These are phyloP conservation scores for Temnopleurus reevesii DNA, from an alignment of 53 echinoderm and acorn worm species.

Conservation along the genomic window DNA sequence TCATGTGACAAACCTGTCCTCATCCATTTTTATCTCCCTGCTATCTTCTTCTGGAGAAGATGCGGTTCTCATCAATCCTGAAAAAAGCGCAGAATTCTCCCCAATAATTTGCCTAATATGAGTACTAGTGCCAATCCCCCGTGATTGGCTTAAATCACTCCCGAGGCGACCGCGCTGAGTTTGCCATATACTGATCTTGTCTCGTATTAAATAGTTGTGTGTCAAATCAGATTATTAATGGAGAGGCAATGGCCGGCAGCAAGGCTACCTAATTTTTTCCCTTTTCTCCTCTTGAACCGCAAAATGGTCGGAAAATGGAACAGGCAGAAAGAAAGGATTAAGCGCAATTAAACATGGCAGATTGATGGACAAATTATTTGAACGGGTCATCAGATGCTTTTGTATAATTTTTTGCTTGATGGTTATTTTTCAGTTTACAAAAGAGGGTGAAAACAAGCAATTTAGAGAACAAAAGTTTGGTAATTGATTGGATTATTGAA, in stretches of 20 bases:
- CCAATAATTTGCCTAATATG: slow-evolving; percentile 26
- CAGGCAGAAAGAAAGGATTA: not conserved
- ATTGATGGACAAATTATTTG: slow-evolving; percentile 24
- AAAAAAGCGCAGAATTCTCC: slow-evolving; percentile 14
- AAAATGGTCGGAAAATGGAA: too few relatives aligned
- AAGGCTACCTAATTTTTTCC: slow-evolving; percentile 1
- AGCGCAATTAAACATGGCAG: not conserved
- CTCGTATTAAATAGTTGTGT: slow-evolving; percentile 22
- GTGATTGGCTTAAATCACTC: slow-evolving; percentile 49
- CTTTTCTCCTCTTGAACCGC: not conserved
- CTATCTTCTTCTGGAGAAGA: not conserved
- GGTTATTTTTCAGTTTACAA: too few relatives aligned
- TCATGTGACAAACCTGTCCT: slow-evolving; percentile 7
- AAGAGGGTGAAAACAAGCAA: too few relatives aligned
- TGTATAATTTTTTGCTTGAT: too few relatives aligned
- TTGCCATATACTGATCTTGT: not conserved
- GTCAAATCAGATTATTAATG: slow-evolving; percentile 47
- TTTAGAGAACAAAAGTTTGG: too few relatives aligned
- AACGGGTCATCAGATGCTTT: not conserved
- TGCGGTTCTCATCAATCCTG: not conserved
- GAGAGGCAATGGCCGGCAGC: not conserved
- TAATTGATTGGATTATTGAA: too few relatives aligned
- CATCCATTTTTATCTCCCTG: not conserved
- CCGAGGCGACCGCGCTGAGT: not conserved
- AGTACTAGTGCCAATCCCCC: not conserved